Conservation (phyloP, 2,113 vertebrate species). For the Cyprinus carpio region DNA sequence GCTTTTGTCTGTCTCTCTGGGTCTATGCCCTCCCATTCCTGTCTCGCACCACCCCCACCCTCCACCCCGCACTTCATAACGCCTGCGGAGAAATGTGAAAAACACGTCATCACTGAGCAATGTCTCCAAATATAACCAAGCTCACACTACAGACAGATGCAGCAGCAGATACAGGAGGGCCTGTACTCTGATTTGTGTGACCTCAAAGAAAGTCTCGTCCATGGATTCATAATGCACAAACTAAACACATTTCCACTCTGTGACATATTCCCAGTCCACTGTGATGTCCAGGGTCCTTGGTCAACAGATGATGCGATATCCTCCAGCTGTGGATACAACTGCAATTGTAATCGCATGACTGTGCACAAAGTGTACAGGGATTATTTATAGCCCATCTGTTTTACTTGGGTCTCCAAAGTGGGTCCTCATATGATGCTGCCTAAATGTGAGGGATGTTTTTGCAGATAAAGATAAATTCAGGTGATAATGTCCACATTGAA, state of each 20-base stretch:
- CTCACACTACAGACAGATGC: conserved; percentile 50
- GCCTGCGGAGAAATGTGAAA: conserved; percentile 58
- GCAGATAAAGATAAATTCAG: background rate
- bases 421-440: background rate
- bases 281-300: conserved; percentile 8
- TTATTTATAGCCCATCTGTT: conserved; percentile 41
- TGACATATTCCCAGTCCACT: background rate
- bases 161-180: conserved; percentile 18
- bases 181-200: conserved; percentile 12
- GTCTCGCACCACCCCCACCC: background rate
- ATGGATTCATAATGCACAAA: conserved; percentile 3
- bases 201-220: conserved; percentile 1
- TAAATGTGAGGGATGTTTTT: background rate
- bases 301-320: conserved; percentile 37
- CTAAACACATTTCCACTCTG: background rate
- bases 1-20: background rate
- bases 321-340: conserved; percentile 18
- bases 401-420: background rate
- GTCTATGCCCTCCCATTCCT: background rate
- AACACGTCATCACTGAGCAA: conserved; percentile 56
- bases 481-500: background rate
- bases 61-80: background rate
- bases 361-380: conserved; percentile 32
- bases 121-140: conserved; percentile 55
- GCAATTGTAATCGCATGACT: conserved; percentile 35